phyloP scores from a whole-genome alignment of 2,797 vertebrate genomes.

The Acipenser ruthenus region DNA sequence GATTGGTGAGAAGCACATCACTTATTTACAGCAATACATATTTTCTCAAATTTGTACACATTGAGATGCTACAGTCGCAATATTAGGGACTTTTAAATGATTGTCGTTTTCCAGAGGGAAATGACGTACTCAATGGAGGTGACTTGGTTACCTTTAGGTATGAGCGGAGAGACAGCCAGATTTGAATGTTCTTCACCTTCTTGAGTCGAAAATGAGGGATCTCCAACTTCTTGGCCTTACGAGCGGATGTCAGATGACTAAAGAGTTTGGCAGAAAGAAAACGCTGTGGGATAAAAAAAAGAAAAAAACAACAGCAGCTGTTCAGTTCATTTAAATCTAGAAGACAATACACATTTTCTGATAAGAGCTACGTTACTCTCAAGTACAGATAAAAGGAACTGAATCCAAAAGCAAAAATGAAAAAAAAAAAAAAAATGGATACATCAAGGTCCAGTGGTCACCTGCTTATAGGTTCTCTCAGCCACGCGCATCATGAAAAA shows the following conservation, averaged over 20 bases:
- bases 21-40: too few species aligned
- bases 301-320: background rate
- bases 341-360: background rate
- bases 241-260: conserved; percentile 91
- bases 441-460: conserved; percentile 25
- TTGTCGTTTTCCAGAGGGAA: background rate
- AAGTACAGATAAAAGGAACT: too few species aligned
- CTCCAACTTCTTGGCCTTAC: conserved; percentile 94
- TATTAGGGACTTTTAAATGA: background rate
- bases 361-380: too few species aligned
- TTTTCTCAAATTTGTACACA: too few species aligned
- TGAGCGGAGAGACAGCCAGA: conserved; percentile 93
- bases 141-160: conserved; percentile 76
- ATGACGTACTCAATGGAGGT: background rate
- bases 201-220: conserved; percentile 96
- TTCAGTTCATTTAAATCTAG: background rate
- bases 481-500: conserved; percentile 99
- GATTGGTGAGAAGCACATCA: too few species aligned
- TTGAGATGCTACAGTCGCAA: too few species aligned
- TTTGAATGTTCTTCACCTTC: conserved; percentile 98
- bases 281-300: conserved; percentile 51
- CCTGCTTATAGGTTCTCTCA: conserved; percentile 95
- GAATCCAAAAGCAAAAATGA: too few species aligned
- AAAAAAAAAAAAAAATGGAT: too few species aligned
- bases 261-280: conserved; percentile 95